Evolutionary conservation across 2,113 vertebrate genomes (phyloP), one percentile per base, ranked within the genome.

Genomic region (Chaetura pelagica): DNA sequence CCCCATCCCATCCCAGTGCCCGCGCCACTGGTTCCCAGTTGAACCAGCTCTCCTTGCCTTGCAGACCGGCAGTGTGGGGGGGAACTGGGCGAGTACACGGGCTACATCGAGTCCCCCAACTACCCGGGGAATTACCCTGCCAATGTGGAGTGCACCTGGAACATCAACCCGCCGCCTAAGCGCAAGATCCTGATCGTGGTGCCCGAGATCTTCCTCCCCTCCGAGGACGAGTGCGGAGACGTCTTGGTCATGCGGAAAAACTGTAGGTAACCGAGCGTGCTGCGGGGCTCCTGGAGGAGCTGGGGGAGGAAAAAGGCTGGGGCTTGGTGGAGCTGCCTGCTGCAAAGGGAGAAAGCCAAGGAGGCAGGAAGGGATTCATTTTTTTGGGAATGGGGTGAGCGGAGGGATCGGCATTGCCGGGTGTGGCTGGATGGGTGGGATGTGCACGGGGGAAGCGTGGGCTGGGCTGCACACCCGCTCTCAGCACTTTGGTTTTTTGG

Each of bases 201-300:
- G 78, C 99, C 99, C 0, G 99, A 99, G 98, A 99, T 99, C 96
- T 99, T 99, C 97, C 98, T 99, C 94, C 99, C 99, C 4, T 99
- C 99, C 1, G 99, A 99, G 98, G 99, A 99, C 3, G 99, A 99
- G 95, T 99, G 99, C 29, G 99, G 99, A 75, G 99, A 99, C 34
- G 99, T 99, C 94, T 97, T 99, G 96, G 99, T 99, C 82, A 99
- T 99, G 99, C 99, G 99, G 97, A 99, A 99, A 98, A 99, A 99
- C 98, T 99, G 99, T 99, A 98, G 98, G 98, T 98, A 97, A 97
- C 97, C 84, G 57, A 97, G 96, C 49, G 11, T 34, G 88, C 87
- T 11, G 6, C 9, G 30, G 80, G 35, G 90, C 84, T 64, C 74
- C 7, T 38, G 94, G 55, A 49, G 72, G 12, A 54, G 40, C 49